Evolutionary conservation across 2,888 invertebrate species (phyloP).

Genomic region (Harpalus rufipes): DNA sequence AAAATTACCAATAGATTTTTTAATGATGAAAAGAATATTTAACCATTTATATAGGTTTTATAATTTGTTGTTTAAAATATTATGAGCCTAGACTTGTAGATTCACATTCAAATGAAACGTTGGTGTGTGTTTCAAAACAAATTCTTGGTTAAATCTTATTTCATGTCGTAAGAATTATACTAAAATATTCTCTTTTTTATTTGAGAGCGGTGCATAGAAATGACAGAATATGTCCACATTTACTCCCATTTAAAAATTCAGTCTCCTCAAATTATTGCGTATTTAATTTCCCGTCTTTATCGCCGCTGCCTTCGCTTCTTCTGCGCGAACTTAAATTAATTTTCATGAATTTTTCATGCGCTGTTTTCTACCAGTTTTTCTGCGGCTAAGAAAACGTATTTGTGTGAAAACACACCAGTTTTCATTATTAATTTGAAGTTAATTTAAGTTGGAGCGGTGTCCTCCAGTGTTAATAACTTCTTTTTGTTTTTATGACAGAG

Average conservation of each 20-base stretch:
- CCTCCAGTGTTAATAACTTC: conserved; percentile 55
- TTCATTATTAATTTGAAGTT: conserved; percentile 66
- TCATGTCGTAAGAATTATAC: too few species aligned
- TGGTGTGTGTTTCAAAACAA: too few species aligned
- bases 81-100: too few species aligned
- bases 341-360: conserved; percentile 56
- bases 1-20: too few species aligned
- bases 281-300: conserved; percentile 50
- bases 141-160: too few species aligned
- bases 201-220: not conserved
- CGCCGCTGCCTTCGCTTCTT: conserved; percentile 27
- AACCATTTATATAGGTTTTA: too few species aligned
- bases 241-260: conserved; percentile 32
- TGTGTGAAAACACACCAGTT: conserved; percentile 56
- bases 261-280: conserved; percentile 39
- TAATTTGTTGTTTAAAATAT: too few species aligned
- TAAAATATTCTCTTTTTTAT: not conserved
- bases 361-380: conserved; percentile 54
- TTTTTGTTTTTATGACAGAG: conserved; percentile 51
- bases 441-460: conserved; percentile 60
- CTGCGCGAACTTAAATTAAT: conserved; percentile 51
- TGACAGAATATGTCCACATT: conserved; percentile 28
- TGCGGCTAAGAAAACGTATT: conserved; percentile 56
- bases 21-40: too few species aligned
- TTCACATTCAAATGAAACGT: too few species aligned